These are phyloP conservation scores for Dromas ardeola DNA, from an alignment of 2,113 vertebrate species.

Conservation along the genomic window DNA sequence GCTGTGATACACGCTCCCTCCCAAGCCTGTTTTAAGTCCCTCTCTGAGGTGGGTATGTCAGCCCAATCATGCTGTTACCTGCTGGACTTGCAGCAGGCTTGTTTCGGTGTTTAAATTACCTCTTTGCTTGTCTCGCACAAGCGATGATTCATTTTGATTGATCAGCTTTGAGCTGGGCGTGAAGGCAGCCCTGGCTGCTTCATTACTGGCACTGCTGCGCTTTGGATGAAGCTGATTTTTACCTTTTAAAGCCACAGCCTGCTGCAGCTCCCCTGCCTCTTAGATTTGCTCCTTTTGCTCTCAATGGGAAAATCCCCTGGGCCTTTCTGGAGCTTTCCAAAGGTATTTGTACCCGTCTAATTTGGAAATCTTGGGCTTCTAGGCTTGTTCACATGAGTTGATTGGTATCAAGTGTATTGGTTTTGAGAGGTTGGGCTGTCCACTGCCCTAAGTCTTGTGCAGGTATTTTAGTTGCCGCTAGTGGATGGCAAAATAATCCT, in stretches of 20 bases:
- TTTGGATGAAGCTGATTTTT: background rate
- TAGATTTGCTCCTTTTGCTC: background rate
- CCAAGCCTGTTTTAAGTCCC: background rate
- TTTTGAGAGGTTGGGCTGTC: background rate
- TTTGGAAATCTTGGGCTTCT: background rate
- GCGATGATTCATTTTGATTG: slow-evolving; percentile 50
- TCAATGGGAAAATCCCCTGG: background rate
- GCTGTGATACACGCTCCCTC: accelerated
- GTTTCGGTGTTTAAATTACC: slow-evolving; percentile 13
- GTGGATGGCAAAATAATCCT: background rate
- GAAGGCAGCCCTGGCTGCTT: background rate
- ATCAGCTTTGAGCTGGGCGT: background rate
- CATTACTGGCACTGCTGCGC: background rate
- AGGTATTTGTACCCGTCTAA: background rate
- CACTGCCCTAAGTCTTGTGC: background rate
- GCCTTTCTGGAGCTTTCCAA: background rate
- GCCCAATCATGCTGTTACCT: slow-evolving; percentile 36
- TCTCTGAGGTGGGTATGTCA: background rate
- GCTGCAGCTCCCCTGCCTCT: background rate
- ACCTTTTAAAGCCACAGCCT: background rate
- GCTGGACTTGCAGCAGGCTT: slow-evolving; percentile 30
- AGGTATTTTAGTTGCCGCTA: background rate
- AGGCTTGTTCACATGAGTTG: background rate
- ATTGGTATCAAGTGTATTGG: background rate
- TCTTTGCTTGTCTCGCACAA: background rate